Conservation (phyloP, 2,888 invertebrate species). For the Chouioia cunea region DNA sequence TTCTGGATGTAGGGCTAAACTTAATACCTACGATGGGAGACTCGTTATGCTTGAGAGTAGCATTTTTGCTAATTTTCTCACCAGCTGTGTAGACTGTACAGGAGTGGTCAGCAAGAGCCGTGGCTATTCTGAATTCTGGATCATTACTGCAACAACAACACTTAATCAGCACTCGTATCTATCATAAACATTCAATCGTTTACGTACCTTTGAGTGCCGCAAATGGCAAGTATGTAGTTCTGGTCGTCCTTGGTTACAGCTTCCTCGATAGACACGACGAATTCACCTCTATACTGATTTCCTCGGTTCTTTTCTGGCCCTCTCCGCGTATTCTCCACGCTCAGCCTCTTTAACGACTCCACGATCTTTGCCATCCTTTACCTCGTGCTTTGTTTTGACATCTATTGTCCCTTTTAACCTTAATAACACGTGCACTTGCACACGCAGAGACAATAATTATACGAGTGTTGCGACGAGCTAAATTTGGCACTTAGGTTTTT, state of each 20-base stretch:
- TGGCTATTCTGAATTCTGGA: constrained; percentile 68
- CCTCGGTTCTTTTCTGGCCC: constrained; percentile 44
- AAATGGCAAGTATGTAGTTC: constrained; percentile 73
- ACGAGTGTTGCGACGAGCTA: no score
- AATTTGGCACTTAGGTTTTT: no score
- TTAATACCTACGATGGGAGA: constrained; percentile 72
- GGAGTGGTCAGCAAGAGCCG: constrained; percentile 69
- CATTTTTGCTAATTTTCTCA: constrained; percentile 62
- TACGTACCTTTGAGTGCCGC: constrained; percentile 71
- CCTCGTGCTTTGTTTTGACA: constrained; percentile 1
- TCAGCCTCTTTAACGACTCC: constrained; percentile 56
- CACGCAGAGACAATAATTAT: no score
- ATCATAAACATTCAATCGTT: not conserved
- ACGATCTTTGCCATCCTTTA: constrained; percentile 57
- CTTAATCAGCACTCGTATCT: not conserved
- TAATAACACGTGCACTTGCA: not conserved
- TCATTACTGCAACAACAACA: constrained; percentile 51
- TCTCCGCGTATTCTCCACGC: constrained; percentile 53
- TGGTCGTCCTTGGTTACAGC: constrained; percentile 70
- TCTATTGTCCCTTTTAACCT: not conserved
- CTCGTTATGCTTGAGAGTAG: constrained; percentile 69
- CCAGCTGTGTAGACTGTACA: constrained; percentile 71
- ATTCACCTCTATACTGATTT: constrained; percentile 49
- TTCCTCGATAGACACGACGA: constrained; percentile 68
- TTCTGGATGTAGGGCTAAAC: constrained; percentile 72